phyloP scores from a whole-genome alignment of 2,888 invertebrate genomes.

The Ferrisia virgata region DNA sequence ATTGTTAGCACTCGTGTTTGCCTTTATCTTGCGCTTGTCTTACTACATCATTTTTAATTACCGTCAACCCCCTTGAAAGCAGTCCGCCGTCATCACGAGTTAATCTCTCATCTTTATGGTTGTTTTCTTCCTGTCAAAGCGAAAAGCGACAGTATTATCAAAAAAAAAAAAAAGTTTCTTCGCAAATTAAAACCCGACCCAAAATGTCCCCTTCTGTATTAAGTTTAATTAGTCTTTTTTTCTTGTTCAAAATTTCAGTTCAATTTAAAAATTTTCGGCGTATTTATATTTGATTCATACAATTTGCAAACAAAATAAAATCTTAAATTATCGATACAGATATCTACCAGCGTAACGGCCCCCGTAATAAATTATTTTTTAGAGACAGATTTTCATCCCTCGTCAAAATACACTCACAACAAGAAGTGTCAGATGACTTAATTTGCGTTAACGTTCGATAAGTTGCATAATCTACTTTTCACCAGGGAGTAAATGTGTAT shows the following conservation, averaged over 20 bases:
- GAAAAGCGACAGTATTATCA: neutral
- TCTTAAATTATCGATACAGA: neutral
- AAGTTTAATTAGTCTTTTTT: neutral
- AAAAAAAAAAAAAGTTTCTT: neutral
- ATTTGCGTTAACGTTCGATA: neutral
- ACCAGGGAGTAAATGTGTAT: neutral
- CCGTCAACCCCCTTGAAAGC: conserved; percentile 22
- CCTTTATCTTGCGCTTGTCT: conserved; percentile 29
- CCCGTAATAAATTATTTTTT: neutral
- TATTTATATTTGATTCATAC: too few relatives aligned
- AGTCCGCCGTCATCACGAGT: neutral
- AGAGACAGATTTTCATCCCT: neutral
- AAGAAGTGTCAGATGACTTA: neutral
- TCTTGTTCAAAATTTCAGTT: neutral
- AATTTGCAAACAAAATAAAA: neutral
- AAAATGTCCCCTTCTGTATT: neutral
- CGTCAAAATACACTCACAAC: neutral
- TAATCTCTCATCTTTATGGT: conserved; percentile 27
- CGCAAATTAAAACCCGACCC: neutral
- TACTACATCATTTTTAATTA: conserved; percentile 40
- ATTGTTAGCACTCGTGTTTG: neutral
- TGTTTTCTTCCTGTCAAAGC: conserved; percentile 17
- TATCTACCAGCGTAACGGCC: too few relatives aligned
- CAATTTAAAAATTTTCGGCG: too few relatives aligned
- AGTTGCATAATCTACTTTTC: neutral